A percentile compares a stretch with the other conserved stretches of the same genome.
Conservation (phyloP, 2,888 invertebrate species). For the Beris chalybata region DNA sequence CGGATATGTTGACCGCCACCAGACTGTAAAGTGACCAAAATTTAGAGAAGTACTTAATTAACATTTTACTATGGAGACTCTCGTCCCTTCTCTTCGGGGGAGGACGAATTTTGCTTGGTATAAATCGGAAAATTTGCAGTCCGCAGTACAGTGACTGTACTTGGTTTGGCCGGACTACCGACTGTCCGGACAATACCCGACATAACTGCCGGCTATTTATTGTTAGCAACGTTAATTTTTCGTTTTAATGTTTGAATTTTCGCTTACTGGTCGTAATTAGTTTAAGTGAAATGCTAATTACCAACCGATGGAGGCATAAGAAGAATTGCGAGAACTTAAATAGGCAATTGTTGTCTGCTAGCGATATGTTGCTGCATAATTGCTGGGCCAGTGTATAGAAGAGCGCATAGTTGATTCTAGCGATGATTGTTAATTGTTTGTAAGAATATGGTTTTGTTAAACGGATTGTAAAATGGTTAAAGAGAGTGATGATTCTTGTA, state of each 20-base stretch:
- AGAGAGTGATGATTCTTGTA: no score
- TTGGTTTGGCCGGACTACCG: no score
- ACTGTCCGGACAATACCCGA: not conserved
- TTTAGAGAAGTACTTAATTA: constrained; percentile 32
- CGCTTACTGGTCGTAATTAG: constrained; percentile 35
- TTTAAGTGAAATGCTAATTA: constrained; percentile 40
- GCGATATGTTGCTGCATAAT: no score
- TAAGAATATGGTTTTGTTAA: no score
- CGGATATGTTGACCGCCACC: constrained; percentile 22
- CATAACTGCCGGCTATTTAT: constrained; percentile 18
- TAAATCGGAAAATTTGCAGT: constrained; percentile 17
- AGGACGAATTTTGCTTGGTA: not conserved
- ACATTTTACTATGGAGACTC: constrained; percentile 7
- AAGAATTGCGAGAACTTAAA: constrained; percentile 37
- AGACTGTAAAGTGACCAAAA: constrained; percentile 31
- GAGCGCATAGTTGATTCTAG: constrained; percentile 23
- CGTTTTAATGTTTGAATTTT: constrained; percentile 27
- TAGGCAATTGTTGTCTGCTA: constrained; percentile 33
- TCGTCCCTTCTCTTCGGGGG: not conserved
- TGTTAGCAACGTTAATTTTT: constrained; percentile 25
- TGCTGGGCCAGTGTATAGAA: constrained; percentile 17
- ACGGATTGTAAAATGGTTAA: no score
- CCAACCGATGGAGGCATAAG: constrained; percentile 31
- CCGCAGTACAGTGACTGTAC: not conserved
- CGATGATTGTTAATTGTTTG: constrained; percentile 30